Conservation (phyloP, 2,797 vertebrate genomes). For the Scleropages formosus region DNA sequence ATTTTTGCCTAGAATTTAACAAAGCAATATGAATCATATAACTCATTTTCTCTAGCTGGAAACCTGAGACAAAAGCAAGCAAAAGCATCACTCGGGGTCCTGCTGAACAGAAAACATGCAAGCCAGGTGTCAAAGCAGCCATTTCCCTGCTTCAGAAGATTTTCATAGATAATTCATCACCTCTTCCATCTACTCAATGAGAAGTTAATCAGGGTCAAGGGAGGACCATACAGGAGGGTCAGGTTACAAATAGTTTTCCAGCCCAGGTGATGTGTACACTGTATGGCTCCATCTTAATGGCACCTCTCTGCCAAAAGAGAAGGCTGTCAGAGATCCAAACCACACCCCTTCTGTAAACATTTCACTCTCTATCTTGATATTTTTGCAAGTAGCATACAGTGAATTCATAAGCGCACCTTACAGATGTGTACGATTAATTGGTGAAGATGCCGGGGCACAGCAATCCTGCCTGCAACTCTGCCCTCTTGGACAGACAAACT, state of each 20-base stretch:
- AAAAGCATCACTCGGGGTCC: neutral
- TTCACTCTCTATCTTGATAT: too few species aligned
- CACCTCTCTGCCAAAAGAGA: too few species aligned
- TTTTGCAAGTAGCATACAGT: too few species aligned
- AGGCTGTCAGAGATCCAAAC: too few species aligned
- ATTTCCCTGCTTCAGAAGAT: neutral
- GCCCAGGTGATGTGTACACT: neutral
- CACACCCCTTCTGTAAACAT: too few species aligned
- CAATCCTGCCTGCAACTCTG: slow-evolving; percentile 9
- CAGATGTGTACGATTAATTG: neutral
- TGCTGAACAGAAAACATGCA: neutral
- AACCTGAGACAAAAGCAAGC: too few species aligned
- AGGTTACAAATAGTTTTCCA: neutral
- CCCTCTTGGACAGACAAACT: neutral
- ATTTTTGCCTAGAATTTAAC: too few species aligned
- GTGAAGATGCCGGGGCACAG: neutral
- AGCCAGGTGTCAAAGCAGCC: neutral
- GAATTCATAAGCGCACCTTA: too few species aligned
- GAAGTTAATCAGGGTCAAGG: neutral
- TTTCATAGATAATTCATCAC: neutral
- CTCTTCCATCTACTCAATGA: neutral
- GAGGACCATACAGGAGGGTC: neutral
- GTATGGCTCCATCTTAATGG: neutral
- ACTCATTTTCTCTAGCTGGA: too few species aligned
- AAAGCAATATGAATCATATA: too few species aligned